A percentile compares a stretch with the other conserved stretches of the same genome.
Conservation (phyloP, 2,888 invertebrate species). For the Ormyrus rosae region DNA sequence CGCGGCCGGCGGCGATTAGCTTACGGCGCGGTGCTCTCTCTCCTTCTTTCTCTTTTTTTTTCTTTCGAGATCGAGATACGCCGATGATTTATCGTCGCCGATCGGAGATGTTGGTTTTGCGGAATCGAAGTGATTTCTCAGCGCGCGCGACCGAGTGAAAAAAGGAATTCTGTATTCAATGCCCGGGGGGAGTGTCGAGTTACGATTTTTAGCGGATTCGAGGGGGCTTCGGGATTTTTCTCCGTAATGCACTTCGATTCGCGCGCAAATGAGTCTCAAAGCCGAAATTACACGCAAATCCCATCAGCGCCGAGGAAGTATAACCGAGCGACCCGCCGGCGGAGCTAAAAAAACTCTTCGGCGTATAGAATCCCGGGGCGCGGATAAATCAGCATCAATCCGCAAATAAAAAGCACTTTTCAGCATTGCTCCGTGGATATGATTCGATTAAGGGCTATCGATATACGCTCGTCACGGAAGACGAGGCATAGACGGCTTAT, state of each 20-base stretch:
- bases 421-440: constrained; percentile 71
- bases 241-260: too few relatives aligned
- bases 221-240: too few relatives aligned
- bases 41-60: not conserved
- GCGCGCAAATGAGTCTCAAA: too few relatives aligned
- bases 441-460: constrained; percentile 75
- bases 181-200: constrained; percentile 4
- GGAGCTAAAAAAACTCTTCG: too few relatives aligned
- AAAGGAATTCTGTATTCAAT: not conserved
- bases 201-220: not conserved
- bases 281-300: too few relatives aligned
- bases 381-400: constrained; percentile 74
- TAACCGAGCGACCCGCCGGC: too few relatives aligned
- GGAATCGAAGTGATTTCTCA: constrained; percentile 39
- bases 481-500: constrained; percentile 55
- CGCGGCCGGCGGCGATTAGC: constrained; percentile 40
- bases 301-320: too few relatives aligned
- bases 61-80: constrained; percentile 35
- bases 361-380: constrained; percentile 49
- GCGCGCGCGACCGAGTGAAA: not conserved
- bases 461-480: constrained; percentile 67
- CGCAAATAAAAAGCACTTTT: constrained; percentile 76
- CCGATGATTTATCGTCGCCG: constrained; percentile 42
- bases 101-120: constrained; percentile 40
- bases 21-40: constrained; percentile 40